phyloP scores from a whole-genome alignment of 2,797 vertebrate species.

The Cyclura pinguis region DNA sequence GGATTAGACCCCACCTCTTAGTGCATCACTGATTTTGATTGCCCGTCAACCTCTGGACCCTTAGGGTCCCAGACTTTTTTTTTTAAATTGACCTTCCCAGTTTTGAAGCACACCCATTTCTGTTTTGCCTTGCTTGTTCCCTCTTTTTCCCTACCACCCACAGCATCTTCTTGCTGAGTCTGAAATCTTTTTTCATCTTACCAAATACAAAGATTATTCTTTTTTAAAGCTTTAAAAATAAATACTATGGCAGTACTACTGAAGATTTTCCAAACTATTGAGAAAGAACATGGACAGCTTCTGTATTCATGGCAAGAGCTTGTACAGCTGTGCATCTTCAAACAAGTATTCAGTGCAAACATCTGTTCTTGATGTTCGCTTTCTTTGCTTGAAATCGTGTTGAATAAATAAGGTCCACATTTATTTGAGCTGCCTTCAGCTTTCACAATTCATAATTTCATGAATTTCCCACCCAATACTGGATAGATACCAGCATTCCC shows the following conservation, averaged over 20 bases:
- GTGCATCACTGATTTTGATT: background rate
- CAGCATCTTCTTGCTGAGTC: rapidly evolving
- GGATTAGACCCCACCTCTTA: too few species aligned
- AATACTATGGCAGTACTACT: background rate
- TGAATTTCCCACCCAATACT: background rate
- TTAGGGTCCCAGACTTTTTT: too few species aligned
- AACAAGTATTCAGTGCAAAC: conserved; percentile 26
- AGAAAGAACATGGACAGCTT: background rate
- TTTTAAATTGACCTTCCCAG: too few species aligned
- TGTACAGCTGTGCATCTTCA: conserved; percentile 43
- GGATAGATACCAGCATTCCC: conserved; percentile 18
- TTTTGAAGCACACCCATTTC: background rate
- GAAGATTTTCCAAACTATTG: conserved; percentile 38
- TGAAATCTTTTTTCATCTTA: background rate
- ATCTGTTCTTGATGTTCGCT: conserved; percentile 25
- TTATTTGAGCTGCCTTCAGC: background rate
- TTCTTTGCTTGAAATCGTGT: conserved; percentile 17
- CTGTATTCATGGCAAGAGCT: conserved; percentile 21
- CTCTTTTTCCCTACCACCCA: background rate
- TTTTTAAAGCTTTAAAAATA: conserved; percentile 28
- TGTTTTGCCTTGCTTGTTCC: background rate
- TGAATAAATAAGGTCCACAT: conserved; percentile 41
- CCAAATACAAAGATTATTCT: conserved; percentile 13
- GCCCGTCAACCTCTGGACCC: background rate
- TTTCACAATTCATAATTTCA: conserved; percentile 11